These are phyloP conservation scores for Littorina saxatilis DNA, from an alignment of 1,140 invertebrate genomes.

Conservation along the genomic window DNA sequence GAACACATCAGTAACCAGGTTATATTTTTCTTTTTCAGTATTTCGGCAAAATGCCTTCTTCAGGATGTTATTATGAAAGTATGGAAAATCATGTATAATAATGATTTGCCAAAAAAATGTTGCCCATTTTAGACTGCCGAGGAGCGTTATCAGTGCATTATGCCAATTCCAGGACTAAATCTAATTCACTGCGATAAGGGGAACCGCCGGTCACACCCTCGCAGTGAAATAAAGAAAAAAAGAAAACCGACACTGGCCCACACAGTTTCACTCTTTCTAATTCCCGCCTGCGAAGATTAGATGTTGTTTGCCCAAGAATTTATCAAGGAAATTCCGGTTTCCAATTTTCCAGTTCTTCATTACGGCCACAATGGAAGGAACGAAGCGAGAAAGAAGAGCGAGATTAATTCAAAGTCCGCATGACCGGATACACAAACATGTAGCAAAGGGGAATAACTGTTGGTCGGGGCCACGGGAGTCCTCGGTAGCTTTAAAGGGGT, in stretches of 20 bases:
- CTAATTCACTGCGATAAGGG: no score
- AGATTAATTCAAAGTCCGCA: neutral
- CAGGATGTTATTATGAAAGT: no score
- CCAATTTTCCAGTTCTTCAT: slow-evolving; percentile 16
- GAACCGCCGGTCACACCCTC: neutral
- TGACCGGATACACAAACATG: neutral
- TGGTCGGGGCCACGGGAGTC: no score
- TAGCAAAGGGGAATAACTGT: neutral
- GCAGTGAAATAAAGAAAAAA: neutral
- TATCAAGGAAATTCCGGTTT: slow-evolving; percentile 3
- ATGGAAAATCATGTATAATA: no score
- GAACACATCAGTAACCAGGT: no score
- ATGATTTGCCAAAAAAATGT: no score
- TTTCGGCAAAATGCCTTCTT: no score
- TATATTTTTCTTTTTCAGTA: no score
- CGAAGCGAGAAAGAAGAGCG: neutral
- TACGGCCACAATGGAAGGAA: neutral
- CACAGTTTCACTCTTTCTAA: neutral
- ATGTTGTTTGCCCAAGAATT: neutral
- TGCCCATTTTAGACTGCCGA: neutral
- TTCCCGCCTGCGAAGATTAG: neutral
- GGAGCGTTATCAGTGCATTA: neutral
- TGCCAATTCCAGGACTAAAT: no score
- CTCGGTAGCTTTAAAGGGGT: neutral
- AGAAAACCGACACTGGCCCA: neutral